Evolutionary conservation across 2,888 invertebrate genomes (phyloP).

Genomic region (Sphecodes monilicornis): DNA sequence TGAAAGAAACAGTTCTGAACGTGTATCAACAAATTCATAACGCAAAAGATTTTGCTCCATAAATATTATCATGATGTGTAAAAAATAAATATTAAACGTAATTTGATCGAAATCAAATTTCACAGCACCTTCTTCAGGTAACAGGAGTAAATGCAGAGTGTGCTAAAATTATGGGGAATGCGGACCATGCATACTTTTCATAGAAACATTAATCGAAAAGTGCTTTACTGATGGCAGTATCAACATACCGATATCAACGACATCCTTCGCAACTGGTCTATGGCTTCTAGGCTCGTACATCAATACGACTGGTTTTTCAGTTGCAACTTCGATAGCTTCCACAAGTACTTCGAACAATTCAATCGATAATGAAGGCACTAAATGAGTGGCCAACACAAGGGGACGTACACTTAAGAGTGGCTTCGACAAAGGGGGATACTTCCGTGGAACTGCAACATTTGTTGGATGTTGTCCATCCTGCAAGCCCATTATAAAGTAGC

Average conservation of each 20-base stretch:
- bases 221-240: neutral
- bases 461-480: constrained; percentile 60
- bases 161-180: neutral
- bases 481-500: constrained; percentile 9
- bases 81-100: too few species aligned
- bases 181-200: neutral
- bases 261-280: constrained; percentile 74
- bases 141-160: neutral
- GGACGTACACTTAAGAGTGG: constrained; percentile 71
- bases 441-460: constrained; percentile 74
- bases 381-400: constrained; percentile 75
- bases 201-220: too few species aligned
- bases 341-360: constrained; percentile 76
- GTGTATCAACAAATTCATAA: too few species aligned
- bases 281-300: constrained; percentile 73
- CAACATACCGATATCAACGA: constrained; percentile 76
- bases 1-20: too few species aligned
- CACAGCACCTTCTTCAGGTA: too few species aligned
- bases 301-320: constrained; percentile 73
- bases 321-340: constrained; percentile 76
- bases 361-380: constrained; percentile 79
- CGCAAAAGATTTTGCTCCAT: too few species aligned
- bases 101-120: too few species aligned
- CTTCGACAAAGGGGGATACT: constrained; percentile 59
- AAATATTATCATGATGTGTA: too few species aligned